Base-by-base conservation (phyloP, 2,888 invertebrate species). In the Diabrotica balteata region DNA sequence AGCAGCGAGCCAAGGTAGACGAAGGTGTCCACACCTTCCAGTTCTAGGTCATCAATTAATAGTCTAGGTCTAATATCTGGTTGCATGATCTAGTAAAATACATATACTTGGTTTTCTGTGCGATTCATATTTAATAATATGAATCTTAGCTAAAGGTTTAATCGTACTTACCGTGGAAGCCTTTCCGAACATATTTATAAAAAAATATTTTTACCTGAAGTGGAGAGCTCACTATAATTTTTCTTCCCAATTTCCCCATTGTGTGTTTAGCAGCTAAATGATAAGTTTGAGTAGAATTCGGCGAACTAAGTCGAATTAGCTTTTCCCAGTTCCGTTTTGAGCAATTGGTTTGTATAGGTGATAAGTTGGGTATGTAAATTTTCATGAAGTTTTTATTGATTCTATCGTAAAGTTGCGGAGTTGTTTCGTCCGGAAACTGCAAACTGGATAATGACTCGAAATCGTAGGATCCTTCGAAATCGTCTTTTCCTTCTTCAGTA, bases 141-240 rank as follows among this genome's bases (percentile, higher is more conserved):
- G 1, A 32, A 32, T 32, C 32, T 32, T 32, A 32, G 32, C 32
- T 32, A 32, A 32, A 32, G 32, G 32, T 32, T 32, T 32, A 32
- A 32, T 32, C 4, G 5, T 32, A 32, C 32, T 32, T 4, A 32
- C 5, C 3, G 32, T 32, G 5, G 4, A 32, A 4, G 32, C 32
- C 5, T 32, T 32, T 32, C 5, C 32, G 4, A 32, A 32, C 32
- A 32, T 4, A 32, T 32, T 32, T 32, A 32, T 2, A 32, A 32
- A 4, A 32, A 32, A 32, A 32, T 2, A 32, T 32, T 32, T 5
- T 32, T 82, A 92, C 93, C 88, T 92, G 91, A 51, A 94, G 81
- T 0, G 94, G 94, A 2, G 94, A 93, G 69, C 91, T 85, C 44
- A 93, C 87, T 0, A 88, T 87, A 53, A 94, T 88, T 6, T 80